Evolutionary conservation across 2,888 invertebrate species (phyloP), one percentile per base, ranked within the genome.

Genomic region (Sylvicola cinctus): DNA sequence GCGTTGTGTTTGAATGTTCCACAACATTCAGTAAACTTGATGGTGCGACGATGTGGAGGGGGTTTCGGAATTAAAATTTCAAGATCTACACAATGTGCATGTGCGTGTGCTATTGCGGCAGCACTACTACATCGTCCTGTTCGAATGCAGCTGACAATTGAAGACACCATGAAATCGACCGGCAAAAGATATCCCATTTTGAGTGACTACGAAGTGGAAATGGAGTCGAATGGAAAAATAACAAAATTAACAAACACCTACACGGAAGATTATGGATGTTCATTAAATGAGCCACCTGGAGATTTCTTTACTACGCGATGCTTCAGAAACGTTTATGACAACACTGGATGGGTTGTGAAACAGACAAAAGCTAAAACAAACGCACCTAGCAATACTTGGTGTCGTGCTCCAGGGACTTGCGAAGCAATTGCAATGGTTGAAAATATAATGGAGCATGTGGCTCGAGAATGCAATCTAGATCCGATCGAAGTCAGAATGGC

Each of bases 11-110:
- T 78, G 1, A 61, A 60, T 6, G 45, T 74, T 13, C 65, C 65
- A 8, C 56, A 63, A 35, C 72, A 74, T 46, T 66, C 81, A 32
- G 65, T 85, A n/a, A 70, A 77, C 40, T 58, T 85, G 1, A 55
- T 61, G 29, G 75, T 81, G 0, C 64, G 70, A 4, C 68, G 85
- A 28, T 43, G 85, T 3, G 88, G 88, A 3, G 88, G 88, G 10
- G 79, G 61, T 0, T 90, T 77, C 49, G 88, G 88, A 0, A 68
- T 64, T 1, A 90, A 88, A 35, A 70, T 81, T 33, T 63, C 68
- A 0, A 64, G 81, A 5, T 52, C 65, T 5, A 52, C 59, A 11
- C 57, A 66, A 7, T 49, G 70, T 0, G 65, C 75, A 0, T 63
- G 68, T 16, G 74, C 75, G 0, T 70, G 76, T 38, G 73, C 79